Percentiles rank a stretch among this genome's conserved stretches.
Evolutionary conservation across 1,140 invertebrate genomes (phyloP).

Genomic region (Hermetia illucens): DNA sequence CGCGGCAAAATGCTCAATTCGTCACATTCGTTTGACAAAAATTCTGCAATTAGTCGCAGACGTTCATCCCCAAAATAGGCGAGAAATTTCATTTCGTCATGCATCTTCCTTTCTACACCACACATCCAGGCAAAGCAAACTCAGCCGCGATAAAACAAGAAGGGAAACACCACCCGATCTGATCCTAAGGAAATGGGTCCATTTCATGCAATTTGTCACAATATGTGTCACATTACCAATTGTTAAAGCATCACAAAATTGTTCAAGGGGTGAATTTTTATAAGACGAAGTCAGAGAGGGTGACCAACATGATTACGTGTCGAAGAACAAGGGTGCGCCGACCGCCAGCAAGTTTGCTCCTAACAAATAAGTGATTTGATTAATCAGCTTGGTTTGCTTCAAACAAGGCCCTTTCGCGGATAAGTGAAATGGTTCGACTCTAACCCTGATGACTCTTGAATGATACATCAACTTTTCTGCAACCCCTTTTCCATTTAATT

Average conservation of each 20-base stretch:
- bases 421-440: neutral
- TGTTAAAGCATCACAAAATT: slow-evolving; percentile 9
- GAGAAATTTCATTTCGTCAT: neutral
- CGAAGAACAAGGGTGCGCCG: neutral
- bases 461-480: neutral
- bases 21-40: slow-evolving; percentile 3
- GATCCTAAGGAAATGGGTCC: too few species aligned
- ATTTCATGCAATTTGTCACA: slow-evolving; percentile 29
- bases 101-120: too few species aligned
- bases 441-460: neutral
- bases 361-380: slow-evolving; percentile 1
- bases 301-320: slow-evolving; percentile 1
- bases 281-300: neutral
- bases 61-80: neutral
- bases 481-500: slow-evolving; percentile 12
- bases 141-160: too few species aligned
- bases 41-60: neutral
- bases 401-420: neutral
- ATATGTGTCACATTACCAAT: slow-evolving; percentile 33
- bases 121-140: too few species aligned
- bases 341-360: too few species aligned
- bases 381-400: neutral
- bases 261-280: neutral
- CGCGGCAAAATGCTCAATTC: too few species aligned
- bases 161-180: too few species aligned